Conservation (phyloP, 2,888 invertebrate genomes). For the Hipparchia semele region DNA sequence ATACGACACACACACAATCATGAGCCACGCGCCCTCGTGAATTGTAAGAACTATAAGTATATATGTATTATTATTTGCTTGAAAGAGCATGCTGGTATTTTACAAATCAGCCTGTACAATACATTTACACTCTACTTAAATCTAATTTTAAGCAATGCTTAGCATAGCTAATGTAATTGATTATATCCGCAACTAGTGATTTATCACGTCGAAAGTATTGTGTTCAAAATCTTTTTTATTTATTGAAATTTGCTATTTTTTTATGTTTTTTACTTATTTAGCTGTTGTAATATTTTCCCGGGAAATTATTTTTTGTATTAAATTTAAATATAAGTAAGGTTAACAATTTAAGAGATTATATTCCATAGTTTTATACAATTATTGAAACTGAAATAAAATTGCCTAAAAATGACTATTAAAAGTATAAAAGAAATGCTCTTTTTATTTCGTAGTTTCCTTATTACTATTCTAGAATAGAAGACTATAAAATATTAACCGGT, state of each 20-base stretch:
- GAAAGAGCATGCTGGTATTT: too few species aligned
- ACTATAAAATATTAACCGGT: too few species aligned
- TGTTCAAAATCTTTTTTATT: slow-evolving; percentile 6
- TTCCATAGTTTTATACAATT: slow-evolving; percentile 31
- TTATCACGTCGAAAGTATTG: slow-evolving; percentile 10
- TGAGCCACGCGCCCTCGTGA: too few species aligned
- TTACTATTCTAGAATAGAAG: too few species aligned
- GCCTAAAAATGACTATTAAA: slow-evolving; percentile 37
- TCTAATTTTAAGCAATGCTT: slow-evolving; percentile 13
- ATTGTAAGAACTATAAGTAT: too few species aligned
- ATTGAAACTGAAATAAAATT: slow-evolving; percentile 23
- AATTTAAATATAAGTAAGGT: slow-evolving; percentile 21
- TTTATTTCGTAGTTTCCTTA: neutral
- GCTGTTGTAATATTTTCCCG: slow-evolving; percentile 6
- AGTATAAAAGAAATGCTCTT: slow-evolving; percentile 15
- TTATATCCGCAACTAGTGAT: neutral
- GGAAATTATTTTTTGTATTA: slow-evolving; percentile 6
- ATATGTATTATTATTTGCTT: too few species aligned
- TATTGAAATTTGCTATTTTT: slow-evolving; percentile 4
- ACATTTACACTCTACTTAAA: neutral
- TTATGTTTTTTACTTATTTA: neutral
- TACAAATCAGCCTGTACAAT: too few species aligned
- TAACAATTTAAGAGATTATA: slow-evolving; percentile 30
- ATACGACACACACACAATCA: too few species aligned
- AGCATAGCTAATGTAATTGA: slow-evolving; percentile 4